Evolutionary conservation across 1,140 invertebrate species (phyloP), one percentile per base, ranked within the genome.

Genomic region (Potamilus streckersoni): DNA sequence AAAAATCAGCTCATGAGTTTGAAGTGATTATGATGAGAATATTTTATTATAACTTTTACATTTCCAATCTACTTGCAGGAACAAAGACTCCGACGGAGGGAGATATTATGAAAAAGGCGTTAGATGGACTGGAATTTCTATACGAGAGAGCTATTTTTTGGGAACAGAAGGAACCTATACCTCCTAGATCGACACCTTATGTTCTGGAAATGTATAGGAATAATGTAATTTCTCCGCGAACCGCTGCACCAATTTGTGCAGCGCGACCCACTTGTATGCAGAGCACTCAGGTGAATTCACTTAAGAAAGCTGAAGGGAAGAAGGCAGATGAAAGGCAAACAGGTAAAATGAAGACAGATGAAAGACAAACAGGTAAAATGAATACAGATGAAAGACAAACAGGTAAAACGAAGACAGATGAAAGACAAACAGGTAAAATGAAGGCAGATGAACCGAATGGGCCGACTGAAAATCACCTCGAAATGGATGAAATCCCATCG

Each of bases 131-230:
- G 31, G 65, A 78, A n/a, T 85, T 79, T 61, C 71, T 85, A 12
- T 80, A 81, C 66, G 76, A 78, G 64, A 60, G 83, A 16, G 82
- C 83, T 16, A 73, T 76, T 55, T 85, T 80, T 69, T 85, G 83
- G 83, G 70, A 79, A 27, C 57, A 76, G 55, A 79, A 85, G 63
- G 69, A 79, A 31, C 80, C 82, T 2, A 73, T 84, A 15, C 78
- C 79, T 55, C 59, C 69, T 15, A 56, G 80, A 31, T 78, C 80
- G 4, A 31, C 74, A 16, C 76, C 80, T 17, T 58, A 77, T 27
- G 38, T 77, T n/a, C 72, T 69, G 55, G 57, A 71, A 19, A 68
- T 69, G 70, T 77, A 60, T 56, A 49, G 38, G 38, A 49, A 49
- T 8, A 8, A n/a, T n/a, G 27, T 23, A 38, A 31, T 23, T 27